Percentiles rank a stretch among this genome's conserved stretches.
These are phyloP conservation scores for Gallinago media DNA, from an alignment of 2,113 vertebrate species.

Conservation along the genomic window DNA sequence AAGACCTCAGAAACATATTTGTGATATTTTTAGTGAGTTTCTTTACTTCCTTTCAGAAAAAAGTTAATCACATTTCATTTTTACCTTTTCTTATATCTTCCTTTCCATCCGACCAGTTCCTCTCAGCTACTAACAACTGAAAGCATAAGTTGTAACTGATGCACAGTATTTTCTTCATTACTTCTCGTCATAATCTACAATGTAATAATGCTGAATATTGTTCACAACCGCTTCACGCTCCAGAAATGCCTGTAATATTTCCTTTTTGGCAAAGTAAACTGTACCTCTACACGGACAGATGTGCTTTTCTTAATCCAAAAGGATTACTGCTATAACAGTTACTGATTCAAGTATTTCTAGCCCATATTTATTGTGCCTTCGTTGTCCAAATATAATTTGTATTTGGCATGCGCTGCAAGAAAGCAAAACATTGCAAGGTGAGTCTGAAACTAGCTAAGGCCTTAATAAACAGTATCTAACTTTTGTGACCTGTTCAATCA, in stretches of 20 bases:
- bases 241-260: not conserved
- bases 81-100: not conserved
- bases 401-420: not conserved
- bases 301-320: not conserved
- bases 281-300: not conserved
- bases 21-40: not conserved
- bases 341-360: not conserved
- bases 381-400: not conserved
- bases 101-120: not conserved
- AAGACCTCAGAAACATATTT: not conserved
- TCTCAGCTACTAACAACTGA: not conserved
- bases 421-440: not conserved
- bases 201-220: not conserved
- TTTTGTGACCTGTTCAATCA: not conserved
- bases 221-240: not conserved
- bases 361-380: not conserved
- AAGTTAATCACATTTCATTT: not conserved
- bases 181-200: not conserved
- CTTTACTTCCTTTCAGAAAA: not conserved
- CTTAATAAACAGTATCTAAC: not conserved
- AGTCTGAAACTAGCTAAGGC: not conserved
- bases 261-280: not conserved
- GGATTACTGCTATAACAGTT: not conserved
- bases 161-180: not conserved
- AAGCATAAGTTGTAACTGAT: not conserved